Base-by-base conservation (phyloP, 1,140 invertebrate genomes). In the Rhopalosiphum maidis region DNA sequence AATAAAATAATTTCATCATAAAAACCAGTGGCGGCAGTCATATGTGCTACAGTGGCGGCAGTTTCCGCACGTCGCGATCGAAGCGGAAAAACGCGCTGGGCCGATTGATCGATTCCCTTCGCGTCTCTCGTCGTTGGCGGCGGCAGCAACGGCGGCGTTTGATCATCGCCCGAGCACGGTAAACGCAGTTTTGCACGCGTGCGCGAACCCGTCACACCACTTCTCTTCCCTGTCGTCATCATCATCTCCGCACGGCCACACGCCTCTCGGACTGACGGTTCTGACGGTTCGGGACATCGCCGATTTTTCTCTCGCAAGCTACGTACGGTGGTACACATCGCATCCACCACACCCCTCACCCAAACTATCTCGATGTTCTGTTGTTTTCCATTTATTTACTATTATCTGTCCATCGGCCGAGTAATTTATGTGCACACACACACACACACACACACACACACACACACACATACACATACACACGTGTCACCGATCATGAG, bases 101-200 rank as follows among this genome's bases (percentile, higher is more conserved):
- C 82, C 82, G 82, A 83, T 83, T 83, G 82, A 83, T 83, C 82
- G 82, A 83, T 83, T 83, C 82, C 82, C 37, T 41, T 83, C 82
- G 82, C 82, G 82, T 83, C 82, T 83, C 82, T 11, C 35, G 21
- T 35, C 0, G 21, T 11, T 21, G 21, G 6, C 0, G 21, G 21
- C 21, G 35, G 22, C 35, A 6, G 82, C 35, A 21, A 35, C 35
- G 35, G 82, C 35, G 82, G 82, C 82, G 37, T 83, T 83, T 83
- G 82, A 83, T 83, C 82, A 83, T 83, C 35, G 35, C 21, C 37
- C 18, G 21, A 8, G 82, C 3, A 23, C n/a, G 82, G n/a, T 23
- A 21, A 41, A 83, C 82, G 82, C 37, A 23, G 35, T 77, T 6
- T n/a, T 23, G 82, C 82, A 23, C 82, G 82, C 82, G 6, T 83